Base-by-base conservation (phyloP, 1,140 invertebrate genomes). In the Sycobia sp. region DNA sequence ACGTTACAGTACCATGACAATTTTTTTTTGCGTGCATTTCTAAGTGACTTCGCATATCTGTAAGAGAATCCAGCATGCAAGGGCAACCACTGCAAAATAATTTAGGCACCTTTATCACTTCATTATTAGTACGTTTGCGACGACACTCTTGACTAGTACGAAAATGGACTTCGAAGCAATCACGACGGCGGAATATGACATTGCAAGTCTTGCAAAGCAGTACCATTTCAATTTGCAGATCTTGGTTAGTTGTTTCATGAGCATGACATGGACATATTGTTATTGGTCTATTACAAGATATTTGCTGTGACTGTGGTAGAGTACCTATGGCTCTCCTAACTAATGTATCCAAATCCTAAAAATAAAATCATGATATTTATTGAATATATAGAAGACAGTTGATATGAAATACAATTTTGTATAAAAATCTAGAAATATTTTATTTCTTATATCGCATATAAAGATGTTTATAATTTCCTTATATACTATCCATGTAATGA, bases 81-180 rank as follows among this genome's bases (percentile, higher is more conserved):
- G 59, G 51, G 55, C 79, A 81, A 4, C 23, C 67, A 5, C 57
- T 70, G 29, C 80, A 82, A 8, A 79, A 68, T 5, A 82, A 62
- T 14, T 69, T 74, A n/a, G 76, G 69, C 3, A 66, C 38, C 51
- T 73, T 65, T 2, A 27, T 51, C 0, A 27, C 27, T 23, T 44
- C 56, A n/a, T 59, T 66, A 0, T 67, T 64, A 2, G 47, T 50
- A 25, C 74, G 64, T 13, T 74, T 67, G 0, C 27, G 43, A 2
- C 55, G 61, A 20, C 79, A 80, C 0, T 55, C 2, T 4, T 18
- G 1, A 54, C 58, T 71, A 0, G 54, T 2, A 5, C 73, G 59
- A 53, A 71, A 78, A 57, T 82, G 80, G 1, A 68, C 51, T 14
- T 80, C 75, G 1, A 80, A 74, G 25, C 80, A 82, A 0, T 76